Base-by-base conservation (phyloP, 2,888 invertebrate species). In the Andrena bicolor region DNA sequence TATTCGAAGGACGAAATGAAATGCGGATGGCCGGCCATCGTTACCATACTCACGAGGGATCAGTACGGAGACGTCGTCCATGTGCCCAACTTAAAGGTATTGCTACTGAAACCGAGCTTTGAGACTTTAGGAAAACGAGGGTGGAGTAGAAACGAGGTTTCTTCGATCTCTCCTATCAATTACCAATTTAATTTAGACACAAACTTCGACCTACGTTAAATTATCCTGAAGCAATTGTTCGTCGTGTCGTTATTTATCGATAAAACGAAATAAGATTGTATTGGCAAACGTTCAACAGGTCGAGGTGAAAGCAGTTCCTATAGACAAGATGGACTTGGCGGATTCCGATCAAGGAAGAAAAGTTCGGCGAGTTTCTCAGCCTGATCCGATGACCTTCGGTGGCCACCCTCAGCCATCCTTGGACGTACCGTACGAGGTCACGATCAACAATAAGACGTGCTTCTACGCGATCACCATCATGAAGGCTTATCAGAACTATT, bases 381-480 rank as follows among this genome's bases (percentile, higher is more conserved):
- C 95, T 61, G 95, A 96, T 92, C 94, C 95, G 83, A 89, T 95
- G 93, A 94, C 95, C n/a, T 95, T 96, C 91, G 96, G 96, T 13
- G 95, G 97, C 79, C 93, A 95, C 85, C 95, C 96, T 0, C 95
- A 96, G 63, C 96, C 96, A 8, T 94, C 96, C 5, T 95, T 97
- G 26, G 96, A 97, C 88, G 95, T 95, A 20, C 95, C 96, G 0
- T 99, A 98, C 94, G 97, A 98, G 93, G 96, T 98, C 0, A 98
- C 98, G 0, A 95, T 97, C 66, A 97, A 97, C 90, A 98, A 99
- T 90, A 98, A 97, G 94, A 98, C 98, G 96, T 96, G 97, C 92
- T 99, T 98, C 94, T 97, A 98, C 94, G 97, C 99, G 35, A 98
- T 99, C 86, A 98, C 98, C 16, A 97, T 99, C 94, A 99, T 99